A percentile compares a stretch with the other conserved stretches of the same genome.
Conservation (phyloP, 2,797 vertebrate genomes). For the Erethizon dorsatum region DNA sequence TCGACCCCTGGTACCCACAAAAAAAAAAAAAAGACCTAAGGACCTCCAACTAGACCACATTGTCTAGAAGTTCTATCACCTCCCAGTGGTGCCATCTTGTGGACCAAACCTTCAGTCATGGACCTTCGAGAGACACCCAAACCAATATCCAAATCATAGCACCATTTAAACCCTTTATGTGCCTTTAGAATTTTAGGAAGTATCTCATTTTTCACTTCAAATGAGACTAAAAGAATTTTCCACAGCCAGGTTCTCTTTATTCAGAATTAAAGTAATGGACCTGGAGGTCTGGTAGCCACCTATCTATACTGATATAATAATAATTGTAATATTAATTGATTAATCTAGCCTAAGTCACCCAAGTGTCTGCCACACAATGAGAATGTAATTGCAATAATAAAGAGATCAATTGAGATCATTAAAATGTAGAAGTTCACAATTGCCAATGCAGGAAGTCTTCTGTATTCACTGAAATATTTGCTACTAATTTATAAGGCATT, state of each 20-base stretch:
- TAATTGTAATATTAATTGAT: constrained; percentile 74
- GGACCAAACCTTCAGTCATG: neutral
- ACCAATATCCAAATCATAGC: neutral
- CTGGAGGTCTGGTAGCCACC: neutral
- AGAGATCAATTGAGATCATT: constrained; percentile 75
- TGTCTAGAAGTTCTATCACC: neutral
- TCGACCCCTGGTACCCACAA: too few relatives aligned
- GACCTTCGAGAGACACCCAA: neutral
- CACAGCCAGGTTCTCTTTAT: constrained; percentile 12
- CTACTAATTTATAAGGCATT: constrained; percentile 44
- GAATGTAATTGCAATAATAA: constrained; percentile 76
- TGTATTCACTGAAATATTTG: neutral
- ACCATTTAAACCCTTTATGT: neutral
- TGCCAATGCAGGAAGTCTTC: constrained; percentile 53
- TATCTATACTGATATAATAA: neutral
- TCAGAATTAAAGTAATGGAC: constrained; percentile 51
- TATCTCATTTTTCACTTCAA: constrained; percentile 3
- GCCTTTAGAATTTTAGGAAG: constrained; percentile 20
- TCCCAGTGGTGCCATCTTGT: neutral
- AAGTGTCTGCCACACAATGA: constrained; percentile 71
- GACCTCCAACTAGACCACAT: neutral
- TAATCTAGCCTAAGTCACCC: constrained; percentile 63
- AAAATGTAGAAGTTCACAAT: constrained; percentile 74
- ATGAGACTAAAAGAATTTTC: constrained; percentile 36
- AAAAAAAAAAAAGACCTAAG: neutral